Evolutionary conservation across 2,888 invertebrate species (phyloP).

Genomic region (Tenthredo scrophulariae): DNA sequence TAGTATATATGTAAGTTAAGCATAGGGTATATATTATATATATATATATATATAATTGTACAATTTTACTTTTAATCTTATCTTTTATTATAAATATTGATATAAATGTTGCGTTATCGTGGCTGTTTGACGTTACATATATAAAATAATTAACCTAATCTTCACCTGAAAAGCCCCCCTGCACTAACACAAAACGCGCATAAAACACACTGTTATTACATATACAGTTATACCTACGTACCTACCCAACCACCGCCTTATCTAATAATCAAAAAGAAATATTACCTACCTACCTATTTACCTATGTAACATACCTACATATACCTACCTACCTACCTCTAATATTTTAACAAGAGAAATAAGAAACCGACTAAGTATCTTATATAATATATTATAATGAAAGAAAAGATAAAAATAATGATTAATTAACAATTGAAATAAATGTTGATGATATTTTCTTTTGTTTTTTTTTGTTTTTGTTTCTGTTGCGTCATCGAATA

Average conservation of each 20-base stretch:
- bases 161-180: conserved; percentile 57
- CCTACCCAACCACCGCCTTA: background rate
- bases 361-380: background rate
- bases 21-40: background rate
- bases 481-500: background rate
- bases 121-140: conserved; percentile 61
- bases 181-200: background rate
- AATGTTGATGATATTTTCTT: background rate
- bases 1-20: background rate
- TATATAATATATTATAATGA: background rate
- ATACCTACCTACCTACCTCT: background rate
- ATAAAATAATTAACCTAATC: conserved; percentile 73
- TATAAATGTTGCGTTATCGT: conserved; percentile 65
- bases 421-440: background rate
- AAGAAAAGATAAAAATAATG: background rate
- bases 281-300: conserved; percentile 1
- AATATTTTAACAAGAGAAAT: background rate
- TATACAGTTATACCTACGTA: background rate
- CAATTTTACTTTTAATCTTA: conserved; percentile 69
- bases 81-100: conserved; percentile 76
- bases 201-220: background rate
- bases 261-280: background rate
- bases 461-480: background rate
- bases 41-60: background rate
- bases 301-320: background rate